Base-by-base conservation (phyloP, 2,888 invertebrate genomes). In the Oscheius myriophilus region DNA sequence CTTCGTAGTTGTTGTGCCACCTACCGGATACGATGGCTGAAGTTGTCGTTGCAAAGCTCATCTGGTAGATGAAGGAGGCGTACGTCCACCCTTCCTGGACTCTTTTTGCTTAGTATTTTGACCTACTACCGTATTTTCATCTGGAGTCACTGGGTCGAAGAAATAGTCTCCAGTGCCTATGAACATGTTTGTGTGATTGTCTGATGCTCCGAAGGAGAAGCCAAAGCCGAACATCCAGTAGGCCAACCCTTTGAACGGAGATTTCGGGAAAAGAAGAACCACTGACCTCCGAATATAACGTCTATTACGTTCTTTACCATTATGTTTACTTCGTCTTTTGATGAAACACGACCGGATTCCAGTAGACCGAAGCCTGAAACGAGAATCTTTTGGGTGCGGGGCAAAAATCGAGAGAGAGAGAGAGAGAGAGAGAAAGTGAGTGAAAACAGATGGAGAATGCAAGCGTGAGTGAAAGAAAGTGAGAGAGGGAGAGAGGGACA, bases 181-280 rank as follows among this genome's bases (percentile, higher is more conserved):
- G 62, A 76, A 72, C 11, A 78, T 73, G 55, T 82, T 82, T 46
- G 69, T 71, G 12, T 41, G 26, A 18, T 42, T 51, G 43, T 69
- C 79, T 14, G 58, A 45, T 18, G 76, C 62, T 12, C 94, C 95
- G 85, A 93, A 95, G 4, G 93, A 93, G 88, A 95, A 90, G 0
- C 93, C 94, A 87, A 93, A 96, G 0, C 95, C 95, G 86, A 95
- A 94, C 52, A 93, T 90, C 96, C 96, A 96, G 88, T 95, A 96
- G 0, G 94, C 94, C 16, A 94, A 87, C 72, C 93, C 74, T 72
- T 33, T 33, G 41, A 53, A 3, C 18, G 33, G 23, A 26, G 23
- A 1, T n/a, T 49, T 6, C 42, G 7, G 9, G 21, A 18, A 42
- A 39, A 52, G 23, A 51, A 39, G 7, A 61, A 42, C 9, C 43